A percentile compares a stretch with the other conserved stretches of the same genome.
These are phyloP conservation scores for Diploscapter pachys DNA, from an alignment of 1,140 invertebrate genomes.

Conservation along the genomic window DNA sequence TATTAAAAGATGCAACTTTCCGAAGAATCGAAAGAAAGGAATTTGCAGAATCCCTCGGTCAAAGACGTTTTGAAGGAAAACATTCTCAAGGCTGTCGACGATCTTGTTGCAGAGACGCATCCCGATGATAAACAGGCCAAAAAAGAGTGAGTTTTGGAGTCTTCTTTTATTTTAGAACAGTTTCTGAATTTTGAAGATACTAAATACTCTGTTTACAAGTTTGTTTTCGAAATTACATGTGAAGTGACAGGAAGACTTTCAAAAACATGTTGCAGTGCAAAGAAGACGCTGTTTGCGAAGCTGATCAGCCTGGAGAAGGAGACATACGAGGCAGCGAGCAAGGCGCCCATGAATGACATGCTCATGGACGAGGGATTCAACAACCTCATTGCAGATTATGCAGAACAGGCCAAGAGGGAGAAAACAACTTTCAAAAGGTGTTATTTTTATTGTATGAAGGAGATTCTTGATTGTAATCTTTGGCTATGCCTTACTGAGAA, in stretches of 20 bases:
- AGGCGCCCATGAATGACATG: conserved; percentile 35
- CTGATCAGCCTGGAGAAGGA: conserved; percentile 32
- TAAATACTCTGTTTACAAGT: background rate
- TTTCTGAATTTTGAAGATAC: background rate
- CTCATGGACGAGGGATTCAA: conserved; percentile 25
- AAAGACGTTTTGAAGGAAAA: conserved; percentile 40
- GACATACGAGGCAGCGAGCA: conserved; percentile 33
- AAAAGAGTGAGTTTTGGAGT: conserved; percentile 22
- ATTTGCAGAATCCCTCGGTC: conserved; percentile 23
- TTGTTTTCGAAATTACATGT: background rate
- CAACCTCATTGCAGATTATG: conserved; percentile 23
- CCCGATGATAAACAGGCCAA: conserved; percentile 17
- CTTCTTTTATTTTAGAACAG: too few species aligned
- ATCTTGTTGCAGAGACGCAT: conserved; percentile 27
- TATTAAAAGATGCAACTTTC: background rate
- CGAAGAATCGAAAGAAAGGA: conserved; percentile 9
- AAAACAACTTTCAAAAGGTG: conserved; percentile 21
- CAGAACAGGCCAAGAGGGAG: conserved; percentile 11
- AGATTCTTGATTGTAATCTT: too few species aligned
- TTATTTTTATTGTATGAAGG: background rate
- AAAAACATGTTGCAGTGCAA: conserved; percentile 20
- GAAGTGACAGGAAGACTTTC: background rate
- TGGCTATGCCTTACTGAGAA: too few species aligned
- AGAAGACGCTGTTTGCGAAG: conserved; percentile 26
- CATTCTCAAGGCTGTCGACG: conserved; percentile 32